These are phyloP conservation scores for Coregonus ussuriensis DNA, from an alignment of 2,797 vertebrate genomes.

Conservation along the genomic window DNA sequence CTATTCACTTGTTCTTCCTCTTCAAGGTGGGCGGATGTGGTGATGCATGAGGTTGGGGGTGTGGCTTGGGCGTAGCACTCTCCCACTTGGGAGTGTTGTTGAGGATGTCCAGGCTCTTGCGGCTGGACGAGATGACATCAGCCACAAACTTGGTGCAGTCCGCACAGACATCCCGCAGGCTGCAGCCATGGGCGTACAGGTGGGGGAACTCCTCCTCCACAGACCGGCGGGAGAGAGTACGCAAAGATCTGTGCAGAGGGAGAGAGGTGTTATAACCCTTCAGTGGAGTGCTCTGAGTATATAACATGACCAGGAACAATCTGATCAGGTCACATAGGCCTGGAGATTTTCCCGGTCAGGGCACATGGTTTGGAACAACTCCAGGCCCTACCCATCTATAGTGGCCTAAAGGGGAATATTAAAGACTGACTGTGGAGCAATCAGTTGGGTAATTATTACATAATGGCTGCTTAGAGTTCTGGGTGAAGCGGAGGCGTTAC, in stretches of 20 bases:
- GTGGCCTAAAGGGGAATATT: not conserved
- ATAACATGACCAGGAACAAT: not conserved
- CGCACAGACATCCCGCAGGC: conserved; percentile 85
- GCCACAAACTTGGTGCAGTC: conserved; percentile 92
- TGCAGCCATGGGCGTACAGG: conserved; percentile 89
- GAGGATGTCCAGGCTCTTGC: conserved; percentile 89
- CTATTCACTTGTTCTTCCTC: conserved; percentile 31
- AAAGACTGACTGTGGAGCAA: conserved; percentile 36
- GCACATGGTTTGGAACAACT: too few species aligned
- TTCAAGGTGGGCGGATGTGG: conserved; percentile 20
- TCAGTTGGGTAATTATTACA: conserved; percentile 60
- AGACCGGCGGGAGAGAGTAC: conserved; percentile 78
- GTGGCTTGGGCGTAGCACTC: conserved; percentile 20
- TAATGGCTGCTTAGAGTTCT: conserved; percentile 53
- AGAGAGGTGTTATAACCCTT: not conserved
- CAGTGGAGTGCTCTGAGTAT: not conserved
- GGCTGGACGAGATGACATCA: conserved; percentile 89
- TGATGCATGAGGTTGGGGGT: conserved; percentile 19
- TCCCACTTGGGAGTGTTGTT: conserved; percentile 81
- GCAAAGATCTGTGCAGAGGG: conserved; percentile 76
- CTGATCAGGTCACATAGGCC: not conserved
- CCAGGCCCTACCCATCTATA: not conserved
- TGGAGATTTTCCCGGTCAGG: not conserved
- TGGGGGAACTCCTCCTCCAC: conserved; percentile 95
- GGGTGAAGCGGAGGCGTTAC: conserved; percentile 34